Base-by-base conservation (phyloP, 2,797 vertebrate species). In the Neopelma chrysocephalum region DNA sequence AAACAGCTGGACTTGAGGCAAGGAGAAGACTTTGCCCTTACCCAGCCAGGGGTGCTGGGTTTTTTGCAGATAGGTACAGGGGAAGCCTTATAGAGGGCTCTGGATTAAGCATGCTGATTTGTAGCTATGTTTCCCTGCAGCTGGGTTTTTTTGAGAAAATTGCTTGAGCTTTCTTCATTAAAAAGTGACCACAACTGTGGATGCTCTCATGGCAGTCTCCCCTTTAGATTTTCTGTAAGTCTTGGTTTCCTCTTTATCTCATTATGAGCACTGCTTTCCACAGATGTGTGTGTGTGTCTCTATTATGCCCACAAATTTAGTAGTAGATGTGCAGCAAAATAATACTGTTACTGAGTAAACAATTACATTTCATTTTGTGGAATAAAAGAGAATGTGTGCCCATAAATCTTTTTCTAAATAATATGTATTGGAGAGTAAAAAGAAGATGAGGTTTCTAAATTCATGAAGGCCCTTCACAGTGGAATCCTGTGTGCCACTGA, bases 281-380 rank as follows among this genome's bases (percentile, higher is more conserved):
- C 54, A 54, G 72, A 40, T 69, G 18, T 72, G 31, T 36, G 10
- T 62, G 38, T 7, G 2, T 53, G 54, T 58, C 61, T 65, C 31
- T 89, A 27, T 89, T 61, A 62, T 69, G 51, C 40, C 69, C 40
- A 76, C 61, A 82, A 82, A 94, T 91, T 75, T 80, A 90, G 61
- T 40, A 60, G 80, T 12, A 83, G 79, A 62, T 40, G 10, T 43
- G 65, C 70, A 70, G 58, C 60, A 93, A 84, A 96, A 89, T 84
- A 87, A 68, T 89, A n/a, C 54, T 69, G 73, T 76, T 79, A 79
- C 60, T 60, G 83, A 94, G 60, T 87, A 93, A 95, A 90, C 90
- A 95, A 82, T 94, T 96, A 72, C 12, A 1, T 93, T 95, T 91
- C 85, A 82, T 90, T 95, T 95, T 91, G 60, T 88, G 70, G 87